Evolutionary conservation across 1,140 invertebrate genomes (phyloP).

Genomic region (Lanistes nyassanus): DNA sequence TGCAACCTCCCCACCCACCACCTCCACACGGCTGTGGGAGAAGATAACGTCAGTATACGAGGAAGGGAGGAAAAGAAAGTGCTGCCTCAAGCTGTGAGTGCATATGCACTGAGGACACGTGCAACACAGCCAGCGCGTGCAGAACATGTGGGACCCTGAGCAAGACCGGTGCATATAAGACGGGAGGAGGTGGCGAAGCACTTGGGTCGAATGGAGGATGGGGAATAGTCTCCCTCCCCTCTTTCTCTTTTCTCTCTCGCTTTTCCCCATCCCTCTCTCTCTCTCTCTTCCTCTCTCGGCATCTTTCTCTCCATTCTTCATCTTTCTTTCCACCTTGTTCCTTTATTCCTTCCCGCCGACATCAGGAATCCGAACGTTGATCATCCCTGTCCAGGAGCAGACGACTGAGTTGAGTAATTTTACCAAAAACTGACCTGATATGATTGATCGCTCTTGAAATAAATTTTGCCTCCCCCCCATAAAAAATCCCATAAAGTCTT

Average conservation of each 20-base stretch:
- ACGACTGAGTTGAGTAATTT: background rate
- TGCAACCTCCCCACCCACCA: no score
- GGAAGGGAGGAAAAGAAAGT: no score
- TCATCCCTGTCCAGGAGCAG: background rate
- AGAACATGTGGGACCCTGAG: no score
- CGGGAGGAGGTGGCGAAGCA: no score
- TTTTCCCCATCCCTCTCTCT: background rate
- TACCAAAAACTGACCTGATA: background rate
- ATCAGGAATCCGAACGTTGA: background rate
- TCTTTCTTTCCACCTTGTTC: slow-evolving; percentile 3
- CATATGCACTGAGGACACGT: no score
- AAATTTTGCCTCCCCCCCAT: background rate
- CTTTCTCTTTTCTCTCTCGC: background rate
- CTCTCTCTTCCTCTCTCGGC: background rate
- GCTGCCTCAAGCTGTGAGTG: no score
- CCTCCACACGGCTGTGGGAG: no score
- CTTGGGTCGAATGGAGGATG: background rate
- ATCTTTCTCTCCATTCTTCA: background rate
- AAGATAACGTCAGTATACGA: no score
- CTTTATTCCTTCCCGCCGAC: background rate
- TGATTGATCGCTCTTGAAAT: background rate
- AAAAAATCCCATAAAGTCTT: background rate
- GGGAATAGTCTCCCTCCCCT: background rate
- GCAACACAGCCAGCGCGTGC: no score
- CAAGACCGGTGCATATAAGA: no score